Conservation (phyloP, 2,888 invertebrate genomes). For the Zygogramma bicolorata region DNA sequence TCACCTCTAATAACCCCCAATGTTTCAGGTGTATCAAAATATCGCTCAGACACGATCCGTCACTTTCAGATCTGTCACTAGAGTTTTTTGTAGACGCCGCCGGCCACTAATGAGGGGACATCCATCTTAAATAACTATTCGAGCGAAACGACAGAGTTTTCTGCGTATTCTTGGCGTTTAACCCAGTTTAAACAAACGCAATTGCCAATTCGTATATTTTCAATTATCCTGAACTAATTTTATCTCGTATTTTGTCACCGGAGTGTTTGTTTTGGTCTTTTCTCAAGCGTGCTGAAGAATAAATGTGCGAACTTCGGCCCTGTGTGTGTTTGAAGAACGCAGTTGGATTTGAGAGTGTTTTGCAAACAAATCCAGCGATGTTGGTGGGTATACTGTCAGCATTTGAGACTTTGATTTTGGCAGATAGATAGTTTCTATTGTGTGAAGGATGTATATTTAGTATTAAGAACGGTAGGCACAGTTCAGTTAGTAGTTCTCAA, state of each 20-base stretch:
- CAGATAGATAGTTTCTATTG: no score
- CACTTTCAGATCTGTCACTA: neutral
- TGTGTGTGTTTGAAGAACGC: neutral
- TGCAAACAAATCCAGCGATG: no score
- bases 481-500: no score
- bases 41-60: neutral
- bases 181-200: conserved; percentile 25
- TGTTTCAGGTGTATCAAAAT: conserved; percentile 1
- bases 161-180: conserved; percentile 22
- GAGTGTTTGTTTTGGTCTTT: conserved; percentile 1
- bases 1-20: neutral
- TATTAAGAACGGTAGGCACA: no score
- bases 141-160: neutral
- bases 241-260: conserved; percentile 16
- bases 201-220: conserved; percentile 20
- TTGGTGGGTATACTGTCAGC: no score
- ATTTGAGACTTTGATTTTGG: no score
- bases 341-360: no score
- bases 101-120: conserved; percentile 2
- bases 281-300: neutral
- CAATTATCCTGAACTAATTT: conserved; percentile 22
- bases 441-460: no score
- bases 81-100: neutral
- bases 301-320: neutral
- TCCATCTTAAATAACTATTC: conserved; percentile 12